Base-by-base conservation (phyloP, 2,888 invertebrate genomes). In the Phorcus lineatus region DNA sequence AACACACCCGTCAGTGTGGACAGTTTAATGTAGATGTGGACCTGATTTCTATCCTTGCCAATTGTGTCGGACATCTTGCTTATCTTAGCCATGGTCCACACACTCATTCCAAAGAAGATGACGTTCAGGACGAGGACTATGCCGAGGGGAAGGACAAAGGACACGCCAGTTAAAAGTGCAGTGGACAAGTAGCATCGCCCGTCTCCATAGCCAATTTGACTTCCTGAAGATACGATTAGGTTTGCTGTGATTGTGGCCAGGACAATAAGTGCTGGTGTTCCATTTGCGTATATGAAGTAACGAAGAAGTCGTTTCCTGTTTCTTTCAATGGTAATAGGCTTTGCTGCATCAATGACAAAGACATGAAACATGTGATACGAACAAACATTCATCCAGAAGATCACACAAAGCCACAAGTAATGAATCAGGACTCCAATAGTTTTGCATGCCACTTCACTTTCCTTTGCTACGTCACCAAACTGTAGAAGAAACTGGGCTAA, bases 1-100 rank as follows among this genome's bases (percentile, higher is more conserved):
- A 86, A 81, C 13, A 86, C 28, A 2, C 89, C 89, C 28, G 87
- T 85, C 9, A 89, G 75, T 0, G 84, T 77, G 62, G 85, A 87
- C 31, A 89, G 80, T 66, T 85, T 86, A 1, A 86, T 67, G 66
- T 86, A 88, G 0, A 87, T 78, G 6, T 77, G 70, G 22, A 86
- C 80, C 13, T 84, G 79, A 9, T 81, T 57, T 66, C 82, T 82
- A 17, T 83, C 82, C 11, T 54, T 54, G 9, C 77, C 76, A 2
- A 62, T 81, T 9, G n/a, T 24, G 77, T 81, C 36, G 62, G 67
- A 6, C 83, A 53, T 4, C 54, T 67, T 16, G 86, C 83, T 16
- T 77, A 77, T 16, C 70, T 78, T 67, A 4, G 81, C 62, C 19
- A 87, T 85, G 40, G 80, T 81, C 24, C 80, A 74, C 36, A 85